phyloP scores from a whole-genome alignment of 92 coral and sea anemone species.

The Galaxea fascicularis region DNA sequence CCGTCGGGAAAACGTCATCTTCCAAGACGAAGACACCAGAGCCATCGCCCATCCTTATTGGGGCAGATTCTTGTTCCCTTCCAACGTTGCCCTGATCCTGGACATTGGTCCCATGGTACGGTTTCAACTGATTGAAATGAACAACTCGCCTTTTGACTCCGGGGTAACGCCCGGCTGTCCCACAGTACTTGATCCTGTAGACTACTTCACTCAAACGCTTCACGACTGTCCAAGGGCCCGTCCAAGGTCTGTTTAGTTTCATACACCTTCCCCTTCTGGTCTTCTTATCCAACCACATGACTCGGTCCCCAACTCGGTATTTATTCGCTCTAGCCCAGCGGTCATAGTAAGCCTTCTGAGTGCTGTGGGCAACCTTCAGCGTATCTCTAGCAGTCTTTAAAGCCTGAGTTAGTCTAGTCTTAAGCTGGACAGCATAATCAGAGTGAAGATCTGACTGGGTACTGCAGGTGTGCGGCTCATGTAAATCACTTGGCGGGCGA shows the following conservation, averaged over 20 bases:
- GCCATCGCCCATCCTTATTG: not conserved
- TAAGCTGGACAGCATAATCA: slow-evolving; percentile 30
- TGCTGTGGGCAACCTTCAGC: slow-evolving; percentile 34
- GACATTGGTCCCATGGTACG: slow-evolving; percentile 2
- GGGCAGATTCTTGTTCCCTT: not conserved
- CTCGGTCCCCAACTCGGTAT: slow-evolving; percentile 48
- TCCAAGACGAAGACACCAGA: not conserved
- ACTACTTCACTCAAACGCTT: slow-evolving; percentile 45
- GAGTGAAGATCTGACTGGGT: too few relatives aligned
- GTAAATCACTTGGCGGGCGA: slow-evolving; percentile 45
- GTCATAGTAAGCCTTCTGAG: slow-evolving; percentile 54
- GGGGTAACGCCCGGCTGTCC: slow-evolving; percentile 4
- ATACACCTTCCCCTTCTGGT: slow-evolving; percentile 48
- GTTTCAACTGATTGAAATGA: slow-evolving; percentile 44
- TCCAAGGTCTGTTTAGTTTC: slow-evolving; percentile 61
- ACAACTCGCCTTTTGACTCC: slow-evolving; percentile 39
- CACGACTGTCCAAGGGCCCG: slow-evolving; percentile 53
- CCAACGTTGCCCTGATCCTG: not conserved
- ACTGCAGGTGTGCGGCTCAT: not conserved
- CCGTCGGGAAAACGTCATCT: not conserved
- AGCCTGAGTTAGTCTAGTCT: slow-evolving; percentile 29
- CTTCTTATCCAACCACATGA: slow-evolving; percentile 48
- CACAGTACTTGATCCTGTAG: slow-evolving; percentile 57
- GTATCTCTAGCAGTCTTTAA: slow-evolving; percentile 26
- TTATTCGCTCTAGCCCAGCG: slow-evolving; percentile 58